phyloP scores from a whole-genome alignment of 2,113 vertebrate species.

The Saimiri boliviensis region DNA sequence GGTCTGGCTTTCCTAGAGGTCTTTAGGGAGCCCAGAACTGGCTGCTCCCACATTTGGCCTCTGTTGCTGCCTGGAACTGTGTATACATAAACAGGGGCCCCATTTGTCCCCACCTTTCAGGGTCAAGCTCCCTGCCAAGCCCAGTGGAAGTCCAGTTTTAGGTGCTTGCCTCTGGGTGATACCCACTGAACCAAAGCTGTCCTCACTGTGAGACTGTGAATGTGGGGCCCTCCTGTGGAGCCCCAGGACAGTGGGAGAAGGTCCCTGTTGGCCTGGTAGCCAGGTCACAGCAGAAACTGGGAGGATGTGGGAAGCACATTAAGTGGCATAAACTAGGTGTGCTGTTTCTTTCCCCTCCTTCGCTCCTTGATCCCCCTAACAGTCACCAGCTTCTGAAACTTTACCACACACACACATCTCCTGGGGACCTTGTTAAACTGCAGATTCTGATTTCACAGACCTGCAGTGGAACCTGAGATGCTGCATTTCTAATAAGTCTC shows the following conservation, averaged over 20 bases:
- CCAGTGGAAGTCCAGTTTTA: background rate
- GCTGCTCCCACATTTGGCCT: background rate
- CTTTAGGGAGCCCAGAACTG: background rate
- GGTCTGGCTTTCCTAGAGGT: background rate
- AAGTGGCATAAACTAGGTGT: background rate
- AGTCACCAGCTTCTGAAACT: background rate
- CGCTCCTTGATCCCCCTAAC: too few relatives aligned
- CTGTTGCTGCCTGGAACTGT: background rate
- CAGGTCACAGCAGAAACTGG: background rate
- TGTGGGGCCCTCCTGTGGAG: background rate
- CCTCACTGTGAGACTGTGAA: background rate
- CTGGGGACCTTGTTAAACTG: background rate
- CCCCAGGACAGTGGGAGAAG: background rate
- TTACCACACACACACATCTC: background rate
- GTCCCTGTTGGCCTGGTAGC: background rate
- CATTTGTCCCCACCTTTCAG: background rate
- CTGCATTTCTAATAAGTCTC: background rate
- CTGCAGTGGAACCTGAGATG: background rate
- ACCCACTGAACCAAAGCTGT: background rate
- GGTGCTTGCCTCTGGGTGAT: background rate
- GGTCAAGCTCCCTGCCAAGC: background rate
- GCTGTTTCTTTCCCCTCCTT: background rate
- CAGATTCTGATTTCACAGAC: background rate
- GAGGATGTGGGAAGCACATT: background rate
- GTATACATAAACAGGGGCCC: conserved; percentile 38